Percentiles rank a stretch among this genome's conserved stretches.
Conservation (phyloP, 2,113 vertebrate species). For the Phocoena phocoena region DNA sequence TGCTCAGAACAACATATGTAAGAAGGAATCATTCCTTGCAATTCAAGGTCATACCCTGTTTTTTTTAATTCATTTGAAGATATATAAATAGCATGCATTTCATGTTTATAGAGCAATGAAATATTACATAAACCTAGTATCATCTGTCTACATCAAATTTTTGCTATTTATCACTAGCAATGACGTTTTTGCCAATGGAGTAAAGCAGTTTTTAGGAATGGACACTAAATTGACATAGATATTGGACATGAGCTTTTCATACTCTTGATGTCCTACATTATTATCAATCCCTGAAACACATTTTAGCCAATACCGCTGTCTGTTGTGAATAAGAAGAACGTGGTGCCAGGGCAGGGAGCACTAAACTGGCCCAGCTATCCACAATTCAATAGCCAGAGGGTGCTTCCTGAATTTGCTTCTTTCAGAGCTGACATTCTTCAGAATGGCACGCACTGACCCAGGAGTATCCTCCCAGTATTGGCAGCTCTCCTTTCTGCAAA, state of each 20-base stretch:
- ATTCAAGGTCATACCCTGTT: slow-evolving; percentile 21
- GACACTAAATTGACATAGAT: neutral
- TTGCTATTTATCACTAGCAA: neutral
- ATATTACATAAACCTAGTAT: neutral
- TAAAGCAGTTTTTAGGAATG: neutral
- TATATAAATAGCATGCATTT: neutral
- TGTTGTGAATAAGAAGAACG: neutral
- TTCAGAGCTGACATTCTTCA: neutral
- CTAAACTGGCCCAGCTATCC: too few relatives aligned
- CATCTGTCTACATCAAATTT: neutral
- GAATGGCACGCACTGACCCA: neutral
- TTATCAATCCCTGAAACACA: neutral
- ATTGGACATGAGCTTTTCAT: neutral
- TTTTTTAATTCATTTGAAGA: slow-evolving; percentile 46
- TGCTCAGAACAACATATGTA: slow-evolving; percentile 36
- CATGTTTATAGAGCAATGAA: neutral
- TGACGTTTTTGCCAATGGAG: neutral
- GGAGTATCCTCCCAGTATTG: neutral
- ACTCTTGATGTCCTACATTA: neutral
- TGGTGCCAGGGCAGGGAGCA: too few relatives aligned
- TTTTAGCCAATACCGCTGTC: neutral
- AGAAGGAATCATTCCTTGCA: slow-evolving; percentile 56
- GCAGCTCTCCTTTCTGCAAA: neutral
- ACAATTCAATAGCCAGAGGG: neutral
- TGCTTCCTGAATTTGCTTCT: neutral